These are phyloP conservation scores for Camarhynchus parvulus DNA, from an alignment of 2,113 vertebrate genomes.

Conservation along the genomic window DNA sequence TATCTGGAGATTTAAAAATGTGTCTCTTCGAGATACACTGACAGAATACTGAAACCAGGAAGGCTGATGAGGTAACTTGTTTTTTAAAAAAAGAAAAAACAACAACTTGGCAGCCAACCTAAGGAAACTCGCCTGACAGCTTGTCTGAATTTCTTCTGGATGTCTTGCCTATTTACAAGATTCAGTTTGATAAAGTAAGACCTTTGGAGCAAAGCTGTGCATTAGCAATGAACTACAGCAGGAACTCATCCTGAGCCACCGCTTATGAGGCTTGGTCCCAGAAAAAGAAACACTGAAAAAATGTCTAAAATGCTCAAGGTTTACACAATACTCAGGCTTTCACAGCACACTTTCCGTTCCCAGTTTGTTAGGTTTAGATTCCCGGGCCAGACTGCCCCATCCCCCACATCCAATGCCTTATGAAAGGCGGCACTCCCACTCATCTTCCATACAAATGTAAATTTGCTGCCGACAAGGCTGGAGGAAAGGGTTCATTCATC, in stretches of 20 bases:
- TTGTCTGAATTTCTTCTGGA: constrained; percentile 43
- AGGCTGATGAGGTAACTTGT: constrained; percentile 2
- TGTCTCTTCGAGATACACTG: background rate
- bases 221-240: background rate
- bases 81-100: background rate
- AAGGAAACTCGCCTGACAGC: constrained; percentile 45
- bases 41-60: constrained; percentile 38
- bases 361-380: background rate
- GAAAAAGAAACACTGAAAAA: background rate
- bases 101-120: constrained; percentile 11
- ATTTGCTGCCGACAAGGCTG: background rate
- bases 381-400: background rate
- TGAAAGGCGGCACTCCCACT: background rate
- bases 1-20: background rate
- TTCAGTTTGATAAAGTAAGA: constrained; percentile 36
- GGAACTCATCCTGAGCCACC: background rate
- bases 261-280: background rate
- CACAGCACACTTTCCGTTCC: background rate
- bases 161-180: constrained; percentile 55
- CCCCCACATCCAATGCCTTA: background rate
- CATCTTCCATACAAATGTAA: constrained; percentile 52
- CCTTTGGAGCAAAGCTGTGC: constrained; percentile 1
- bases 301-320: background rate
- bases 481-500: constrained; percentile 34
- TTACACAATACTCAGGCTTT: background rate